These are phyloP conservation scores for Drosophila kurseongensis DNA, from an alignment of 1,140 invertebrate genomes.

Conservation along the genomic window DNA sequence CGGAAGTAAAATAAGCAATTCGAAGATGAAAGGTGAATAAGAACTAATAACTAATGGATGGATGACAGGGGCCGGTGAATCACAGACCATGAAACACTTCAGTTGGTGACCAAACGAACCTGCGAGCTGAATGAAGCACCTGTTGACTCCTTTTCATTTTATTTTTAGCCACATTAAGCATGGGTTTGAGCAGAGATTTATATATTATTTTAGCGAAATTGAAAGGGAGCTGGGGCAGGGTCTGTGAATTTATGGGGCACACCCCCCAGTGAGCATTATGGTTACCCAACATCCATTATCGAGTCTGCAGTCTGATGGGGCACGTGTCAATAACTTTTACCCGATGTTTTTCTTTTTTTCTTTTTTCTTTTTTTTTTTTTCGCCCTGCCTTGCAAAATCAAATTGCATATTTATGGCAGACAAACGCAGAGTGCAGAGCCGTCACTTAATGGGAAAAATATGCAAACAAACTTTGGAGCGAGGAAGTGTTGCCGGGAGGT, in stretches of 20 bases:
- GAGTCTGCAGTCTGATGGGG: slow-evolving; percentile 17
- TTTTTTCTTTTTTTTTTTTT: neutral
- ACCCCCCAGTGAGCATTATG: neutral
- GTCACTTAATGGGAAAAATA: slow-evolving; percentile 39
- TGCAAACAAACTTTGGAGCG: slow-evolving; percentile 25
- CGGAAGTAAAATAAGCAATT: neutral
- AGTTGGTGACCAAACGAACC: slow-evolving; percentile 51
- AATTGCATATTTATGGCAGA: slow-evolving; percentile 59
- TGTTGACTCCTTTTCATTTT: slow-evolving; percentile 56
- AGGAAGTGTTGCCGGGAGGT: slow-evolving; percentile 8
- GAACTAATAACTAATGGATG: slow-evolving; percentile 22
- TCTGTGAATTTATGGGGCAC: slow-evolving; percentile 20
- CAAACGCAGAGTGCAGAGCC: neutral
- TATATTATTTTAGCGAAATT: slow-evolving; percentile 39
- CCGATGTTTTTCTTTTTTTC: neutral
- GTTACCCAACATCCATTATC: slow-evolving; percentile 22
- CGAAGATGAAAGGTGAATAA: slow-evolving; percentile 6
- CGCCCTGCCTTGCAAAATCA: slow-evolving; percentile 26
- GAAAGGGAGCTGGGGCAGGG: neutral
- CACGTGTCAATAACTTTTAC: slow-evolving; percentile 47
- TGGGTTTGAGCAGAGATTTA: slow-evolving; percentile 38
- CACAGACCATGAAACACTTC: neutral
- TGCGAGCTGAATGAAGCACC: slow-evolving; percentile 71
- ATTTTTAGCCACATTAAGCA: slow-evolving; percentile 26
- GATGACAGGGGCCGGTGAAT: slow-evolving; percentile 14